Conservation (phyloP, 1,140 invertebrate species). For the Penaeus chinensis region DNA sequence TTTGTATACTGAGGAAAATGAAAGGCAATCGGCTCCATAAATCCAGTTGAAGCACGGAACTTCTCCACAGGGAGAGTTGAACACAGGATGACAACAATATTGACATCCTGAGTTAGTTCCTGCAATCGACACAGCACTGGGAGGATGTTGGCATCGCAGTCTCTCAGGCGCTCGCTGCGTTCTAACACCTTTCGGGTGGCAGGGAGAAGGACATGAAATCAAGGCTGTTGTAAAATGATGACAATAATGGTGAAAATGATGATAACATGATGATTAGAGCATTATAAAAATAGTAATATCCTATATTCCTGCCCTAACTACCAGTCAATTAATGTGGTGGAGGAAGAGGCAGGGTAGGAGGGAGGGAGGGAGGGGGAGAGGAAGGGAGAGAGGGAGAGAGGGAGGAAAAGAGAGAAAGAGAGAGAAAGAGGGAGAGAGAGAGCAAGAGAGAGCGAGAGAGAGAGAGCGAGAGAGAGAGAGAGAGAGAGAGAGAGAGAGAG, state of each 20-base stretch:
- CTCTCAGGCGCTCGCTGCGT: slow-evolving; percentile 81
- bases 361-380: too few relatives aligned
- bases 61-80: slow-evolving; percentile 85
- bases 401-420: too few relatives aligned
- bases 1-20: slow-evolving; percentile 85
- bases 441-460: too few relatives aligned
- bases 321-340: too few relatives aligned
- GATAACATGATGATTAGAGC: too few relatives aligned
- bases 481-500: too few relatives aligned
- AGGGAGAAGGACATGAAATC: slow-evolving; percentile 3
- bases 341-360: too few relatives aligned
- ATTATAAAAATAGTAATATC: too few relatives aligned
- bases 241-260: not conserved
- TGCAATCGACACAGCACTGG: slow-evolving; percentile 78
- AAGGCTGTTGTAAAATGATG: not conserved
- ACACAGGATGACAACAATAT: slow-evolving; percentile 82
- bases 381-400: too few relatives aligned
- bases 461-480: too few relatives aligned
- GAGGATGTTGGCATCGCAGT: slow-evolving; percentile 79
- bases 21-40: slow-evolving; percentile 79
- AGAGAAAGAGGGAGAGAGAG: too few relatives aligned
- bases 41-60: slow-evolving; percentile 77
- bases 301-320: too few relatives aligned
- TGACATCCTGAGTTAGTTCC: slow-evolving; percentile 77
- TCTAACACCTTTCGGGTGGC: slow-evolving; percentile 75